These are phyloP conservation scores for Pantala flavescens DNA, from an alignment of 1,140 invertebrate genomes.

Conservation along the genomic window DNA sequence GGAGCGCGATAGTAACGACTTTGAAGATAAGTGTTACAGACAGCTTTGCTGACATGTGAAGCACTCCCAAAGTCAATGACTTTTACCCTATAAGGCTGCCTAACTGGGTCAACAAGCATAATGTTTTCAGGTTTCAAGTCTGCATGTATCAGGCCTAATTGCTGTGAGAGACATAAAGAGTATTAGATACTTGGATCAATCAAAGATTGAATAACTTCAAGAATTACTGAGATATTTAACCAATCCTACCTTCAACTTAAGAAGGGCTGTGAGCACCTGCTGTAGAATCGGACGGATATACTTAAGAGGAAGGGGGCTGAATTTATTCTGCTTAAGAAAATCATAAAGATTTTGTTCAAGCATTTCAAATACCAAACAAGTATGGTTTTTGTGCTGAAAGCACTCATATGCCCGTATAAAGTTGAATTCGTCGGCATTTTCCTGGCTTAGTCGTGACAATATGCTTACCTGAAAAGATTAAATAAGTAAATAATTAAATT, in stretches of 20 bases:
- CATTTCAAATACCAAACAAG: slow-evolving; percentile 99
- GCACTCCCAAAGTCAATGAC: slow-evolving; percentile 99
- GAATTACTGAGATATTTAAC: background rate
- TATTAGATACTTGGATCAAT: background rate
- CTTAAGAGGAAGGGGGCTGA: slow-evolving; percentile 93
- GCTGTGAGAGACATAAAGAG: slow-evolving; percentile 45
- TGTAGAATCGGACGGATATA: slow-evolving; percentile 97
- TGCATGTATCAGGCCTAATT: slow-evolving; percentile 97
- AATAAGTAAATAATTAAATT: slow-evolving; percentile 13
- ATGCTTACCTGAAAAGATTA: slow-evolving; percentile 67
- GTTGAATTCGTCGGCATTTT: slow-evolving; percentile 99
- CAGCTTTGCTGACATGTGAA: slow-evolving; percentile 96
- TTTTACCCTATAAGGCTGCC: slow-evolving; percentile 94
- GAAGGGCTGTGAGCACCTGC: slow-evolving; percentile 94
- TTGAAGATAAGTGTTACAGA: slow-evolving; percentile 98
- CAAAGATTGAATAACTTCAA: no score
- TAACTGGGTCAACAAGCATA: slow-evolving; percentile 95
- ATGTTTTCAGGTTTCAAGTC: slow-evolving; percentile 99
- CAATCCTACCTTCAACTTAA: slow-evolving; percentile 82
- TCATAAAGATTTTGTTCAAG: slow-evolving; percentile 99
- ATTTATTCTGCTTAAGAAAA: slow-evolving; percentile 99
- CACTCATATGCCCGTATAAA: slow-evolving; percentile 99
- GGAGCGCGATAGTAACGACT: slow-evolving; percentile 98
- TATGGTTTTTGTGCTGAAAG: slow-evolving; percentile 99
- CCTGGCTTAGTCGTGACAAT: slow-evolving; percentile 90